Evolutionary conservation across 2,113 vertebrate species (phyloP).

Genomic region (Copsychus sechellarum): DNA sequence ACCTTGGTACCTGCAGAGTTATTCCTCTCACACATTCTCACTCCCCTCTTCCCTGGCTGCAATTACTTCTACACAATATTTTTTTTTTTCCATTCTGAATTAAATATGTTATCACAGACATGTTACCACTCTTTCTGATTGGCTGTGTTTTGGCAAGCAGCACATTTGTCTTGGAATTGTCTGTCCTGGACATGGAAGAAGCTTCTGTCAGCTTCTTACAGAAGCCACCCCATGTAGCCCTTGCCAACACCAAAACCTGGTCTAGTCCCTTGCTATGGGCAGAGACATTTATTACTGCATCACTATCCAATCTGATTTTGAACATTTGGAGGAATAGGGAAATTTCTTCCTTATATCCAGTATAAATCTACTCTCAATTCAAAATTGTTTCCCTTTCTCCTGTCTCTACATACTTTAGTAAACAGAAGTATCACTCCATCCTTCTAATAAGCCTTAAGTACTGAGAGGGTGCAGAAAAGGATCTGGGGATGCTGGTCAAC

Average conservation of each 20-base stretch:
- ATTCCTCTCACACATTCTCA: not conserved
- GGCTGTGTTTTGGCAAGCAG: rapidly evolving
- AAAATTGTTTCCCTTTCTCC: not conserved
- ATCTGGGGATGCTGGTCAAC: too few species aligned
- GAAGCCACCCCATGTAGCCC: not conserved
- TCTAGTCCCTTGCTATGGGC: not conserved
- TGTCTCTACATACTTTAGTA: not conserved
- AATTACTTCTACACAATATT: not conserved
- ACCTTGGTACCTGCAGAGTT: not conserved
- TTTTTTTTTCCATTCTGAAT: not conserved
- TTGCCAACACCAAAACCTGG: not conserved
- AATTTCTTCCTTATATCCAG: not conserved
- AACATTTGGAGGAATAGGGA: not conserved
- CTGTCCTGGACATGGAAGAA: not conserved
- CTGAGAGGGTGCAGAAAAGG: not conserved
- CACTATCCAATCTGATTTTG: not conserved
- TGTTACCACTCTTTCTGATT: not conserved
- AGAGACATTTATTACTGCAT: not conserved
- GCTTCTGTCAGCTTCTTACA: not conserved
- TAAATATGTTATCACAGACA: not conserved
- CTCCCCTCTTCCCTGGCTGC: not conserved
- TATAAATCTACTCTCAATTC: not conserved
- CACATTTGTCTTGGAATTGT: not conserved
- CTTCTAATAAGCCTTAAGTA: not conserved
- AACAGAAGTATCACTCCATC: not conserved